Evolutionary conservation across 2,888 invertebrate species (phyloP).

Genomic region (Himalopsyche japonica): DNA sequence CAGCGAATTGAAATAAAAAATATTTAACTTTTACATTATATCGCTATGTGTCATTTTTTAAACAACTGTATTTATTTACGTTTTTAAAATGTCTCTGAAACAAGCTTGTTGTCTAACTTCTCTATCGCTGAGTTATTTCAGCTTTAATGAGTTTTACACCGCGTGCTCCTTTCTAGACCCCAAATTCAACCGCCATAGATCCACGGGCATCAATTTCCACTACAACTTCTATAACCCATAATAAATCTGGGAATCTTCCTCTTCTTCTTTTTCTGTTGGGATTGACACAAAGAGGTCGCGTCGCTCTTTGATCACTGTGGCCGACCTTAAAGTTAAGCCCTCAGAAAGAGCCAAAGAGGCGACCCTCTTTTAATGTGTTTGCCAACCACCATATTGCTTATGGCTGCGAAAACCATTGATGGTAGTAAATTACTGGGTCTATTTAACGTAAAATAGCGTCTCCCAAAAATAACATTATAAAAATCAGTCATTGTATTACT

Average conservation of each 20-base stretch:
- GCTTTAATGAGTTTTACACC: slow-evolving; percentile 19
- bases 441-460: too few relatives aligned
- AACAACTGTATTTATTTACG: too few relatives aligned
- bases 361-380: not conserved
- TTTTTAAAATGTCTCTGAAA: not conserved
- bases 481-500: not conserved
- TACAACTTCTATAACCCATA: slow-evolving; percentile 28
- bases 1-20: too few relatives aligned
- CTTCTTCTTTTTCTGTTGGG: slow-evolving; percentile 23
- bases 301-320: slow-evolving; percentile 36
- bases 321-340: slow-evolving; percentile 13
- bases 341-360: not conserved
- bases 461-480: too few relatives aligned
- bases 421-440: too few relatives aligned
- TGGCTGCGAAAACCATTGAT: not conserved
- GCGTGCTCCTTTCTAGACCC: slow-evolving; percentile 5
- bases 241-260: slow-evolving; percentile 29
- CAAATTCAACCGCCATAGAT: slow-evolving; percentile 19
- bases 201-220: slow-evolving; percentile 28
- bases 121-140: not conserved
- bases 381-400: not conserved
- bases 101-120: not conserved
- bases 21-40: too few relatives aligned
- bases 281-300: slow-evolving; percentile 23
- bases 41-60: too few relatives aligned